phyloP scores from a whole-genome alignment of 1,140 invertebrate genomes.

The Drosophila arizonae region DNA sequence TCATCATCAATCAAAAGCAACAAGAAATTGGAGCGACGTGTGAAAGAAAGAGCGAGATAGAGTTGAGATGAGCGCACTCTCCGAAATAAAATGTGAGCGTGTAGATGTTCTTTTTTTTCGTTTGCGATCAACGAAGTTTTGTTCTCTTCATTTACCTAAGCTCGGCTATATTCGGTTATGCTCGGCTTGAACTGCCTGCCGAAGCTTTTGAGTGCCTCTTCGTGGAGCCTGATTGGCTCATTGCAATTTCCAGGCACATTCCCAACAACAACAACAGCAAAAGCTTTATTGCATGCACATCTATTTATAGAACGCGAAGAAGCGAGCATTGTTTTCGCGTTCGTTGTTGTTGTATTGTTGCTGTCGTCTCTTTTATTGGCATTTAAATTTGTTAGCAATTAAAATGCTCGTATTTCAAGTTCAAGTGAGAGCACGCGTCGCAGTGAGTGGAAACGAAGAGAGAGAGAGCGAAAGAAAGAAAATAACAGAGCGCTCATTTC shows the following conservation, averaged over 20 bases:
- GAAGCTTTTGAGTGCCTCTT: not conserved
- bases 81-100: not conserved
- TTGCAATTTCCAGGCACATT: conserved; percentile 3
- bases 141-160: not conserved
- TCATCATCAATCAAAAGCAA: conserved; percentile 64
- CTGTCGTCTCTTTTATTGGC: conserved; percentile 49
- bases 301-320: conserved; percentile 24
- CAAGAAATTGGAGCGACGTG: conserved; percentile 41
- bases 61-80: not conserved
- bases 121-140: not conserved
- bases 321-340: not conserved
- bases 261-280: not conserved
- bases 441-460: conserved; percentile 16
- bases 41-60: conserved; percentile 4
- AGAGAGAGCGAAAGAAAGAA: conserved; percentile 1
- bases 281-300: conserved; percentile 1
- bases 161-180: not conserved
- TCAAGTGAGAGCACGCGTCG: conserved; percentile 57
- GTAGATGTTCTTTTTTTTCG: not conserved
- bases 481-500: not conserved
- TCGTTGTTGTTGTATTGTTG: conserved; percentile 3
- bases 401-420: conserved; percentile 68
- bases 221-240: not conserved
- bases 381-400: conserved; percentile 65
- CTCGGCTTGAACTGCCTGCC: not conserved